phyloP scores from a whole-genome alignment of 1,140 invertebrate species.

The Cryptotermes secundus region DNA sequence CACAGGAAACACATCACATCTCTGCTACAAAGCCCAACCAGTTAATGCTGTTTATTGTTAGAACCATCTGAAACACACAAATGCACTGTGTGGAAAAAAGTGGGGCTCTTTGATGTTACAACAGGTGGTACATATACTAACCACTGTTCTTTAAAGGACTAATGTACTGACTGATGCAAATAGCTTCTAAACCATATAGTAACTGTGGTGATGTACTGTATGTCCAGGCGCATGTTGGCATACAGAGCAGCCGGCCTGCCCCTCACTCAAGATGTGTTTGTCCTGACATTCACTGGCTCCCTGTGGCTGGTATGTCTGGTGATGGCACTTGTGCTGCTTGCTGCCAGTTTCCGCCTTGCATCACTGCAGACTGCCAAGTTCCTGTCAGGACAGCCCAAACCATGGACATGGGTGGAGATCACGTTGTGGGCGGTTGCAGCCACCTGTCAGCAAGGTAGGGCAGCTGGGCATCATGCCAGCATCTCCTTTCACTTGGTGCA shows the following conservation, averaged over 20 bases:
- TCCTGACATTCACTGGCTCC: conserved; percentile 25
- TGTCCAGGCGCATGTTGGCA: conserved; percentile 25
- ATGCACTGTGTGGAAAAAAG: too few species aligned
- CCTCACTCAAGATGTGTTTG: conserved; percentile 30
- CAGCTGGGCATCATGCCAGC: background rate
- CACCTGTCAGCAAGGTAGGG: conserved; percentile 30
- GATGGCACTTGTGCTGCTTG: background rate
- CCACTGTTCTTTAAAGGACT: too few species aligned
- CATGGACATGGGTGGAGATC: conserved; percentile 24
- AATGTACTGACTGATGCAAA: too few species aligned
- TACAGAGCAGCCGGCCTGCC: conserved; percentile 24
- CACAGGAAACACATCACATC: too few species aligned
- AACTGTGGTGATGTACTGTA: too few species aligned
- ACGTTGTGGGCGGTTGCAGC: conserved; percentile 29
- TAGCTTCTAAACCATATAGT: too few species aligned
- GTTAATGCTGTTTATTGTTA: too few species aligned
- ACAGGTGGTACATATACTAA: too few species aligned
- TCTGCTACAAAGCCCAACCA: too few species aligned
- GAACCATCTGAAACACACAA: too few species aligned
- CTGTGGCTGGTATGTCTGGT: conserved; percentile 28
- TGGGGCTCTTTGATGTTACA: too few species aligned
- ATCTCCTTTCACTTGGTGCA: too few species aligned
- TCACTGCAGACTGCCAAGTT: background rate
- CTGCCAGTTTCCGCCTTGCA: background rate
- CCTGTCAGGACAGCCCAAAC: background rate